These are phyloP conservation scores for Drosophila bunnanda DNA, from an alignment of 2,888 invertebrate species.

Conservation along the genomic window DNA sequence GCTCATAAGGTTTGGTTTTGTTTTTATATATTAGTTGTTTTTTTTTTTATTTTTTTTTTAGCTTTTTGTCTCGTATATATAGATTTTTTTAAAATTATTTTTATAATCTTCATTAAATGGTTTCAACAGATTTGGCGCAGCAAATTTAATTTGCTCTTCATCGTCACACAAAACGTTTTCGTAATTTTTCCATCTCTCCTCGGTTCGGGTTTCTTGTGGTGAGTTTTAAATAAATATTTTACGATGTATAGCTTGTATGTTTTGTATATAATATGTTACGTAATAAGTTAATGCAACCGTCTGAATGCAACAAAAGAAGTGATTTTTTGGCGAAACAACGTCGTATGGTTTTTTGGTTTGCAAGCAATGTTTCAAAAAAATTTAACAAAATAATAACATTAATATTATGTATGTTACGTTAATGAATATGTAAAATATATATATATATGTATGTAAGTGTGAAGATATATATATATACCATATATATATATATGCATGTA, in stretches of 20 bases:
- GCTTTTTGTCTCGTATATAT: constrained; percentile 60
- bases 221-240: constrained; percentile 69
- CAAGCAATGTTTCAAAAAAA: constrained; percentile 47
- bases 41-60: constrained; percentile 37
- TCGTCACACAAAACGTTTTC: constrained; percentile 68
- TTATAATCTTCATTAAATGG: constrained; percentile 75
- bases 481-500: constrained; percentile 23
- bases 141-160: constrained; percentile 77
- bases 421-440: constrained; percentile 61
- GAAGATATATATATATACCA: constrained; percentile 47
- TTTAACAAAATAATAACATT: constrained; percentile 39
- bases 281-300: constrained; percentile 78
- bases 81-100: constrained; percentile 77
- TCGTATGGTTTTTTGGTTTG: constrained; percentile 26
- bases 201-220: constrained; percentile 19
- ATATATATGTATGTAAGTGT: constrained; percentile 35
- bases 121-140: constrained; percentile 80
- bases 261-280: constrained; percentile 43
- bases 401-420: constrained; percentile 42
- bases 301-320: constrained; percentile 59
- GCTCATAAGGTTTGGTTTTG: constrained; percentile 59
- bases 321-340: constrained; percentile 59
- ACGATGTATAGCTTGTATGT: constrained; percentile 47
- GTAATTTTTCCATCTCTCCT: constrained; percentile 49
- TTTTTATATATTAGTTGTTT: constrained; percentile 48